Evolutionary conservation across 2,797 vertebrate species (phyloP), one percentile per base, ranked within the genome.

Genomic region (Neoniphon sammara): DNA sequence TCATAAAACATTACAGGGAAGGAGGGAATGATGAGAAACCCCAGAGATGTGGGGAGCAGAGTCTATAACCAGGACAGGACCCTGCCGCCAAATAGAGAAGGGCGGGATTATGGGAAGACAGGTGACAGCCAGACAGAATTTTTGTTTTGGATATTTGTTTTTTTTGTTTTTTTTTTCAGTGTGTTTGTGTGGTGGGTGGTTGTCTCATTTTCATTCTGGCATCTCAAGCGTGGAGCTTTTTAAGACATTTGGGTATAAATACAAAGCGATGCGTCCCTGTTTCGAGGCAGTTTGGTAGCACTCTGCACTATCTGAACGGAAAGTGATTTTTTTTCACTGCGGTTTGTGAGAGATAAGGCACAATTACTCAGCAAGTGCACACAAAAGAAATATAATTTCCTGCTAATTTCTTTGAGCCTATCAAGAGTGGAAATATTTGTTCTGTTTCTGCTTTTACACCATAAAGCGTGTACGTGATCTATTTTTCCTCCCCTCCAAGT

Each of bases 391-490:
- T 54, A 73, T 27, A 17, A 57, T 59, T 61, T 39, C 34, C 54
- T 23, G 20, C 56, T 52, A 73, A 71, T 70, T 61, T 54, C 55
- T 82, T 80, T 55, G 64, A 71, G 61, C 60, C 47, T 14, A 44
- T 69, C 7, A 53, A 70, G 58, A 60, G n/a, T 39, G 10, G 15
- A 58, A 80, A 68, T 42, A 8, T 61, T 66, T 7, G 52, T 30
- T 61, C 20, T 77, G 42, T 1, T 1, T 47, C n/a, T 60, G 30
- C 11, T 12, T 42, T 42, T 42, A 42, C 39, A 42, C 39, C 39
- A 42, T 42, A 3, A 2, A 14, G 39, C 14, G 39, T 42, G 9
- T 36, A 36, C 9, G 7, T 36, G 34, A 36, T 9, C 34, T 36
- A 1, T 9, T 36, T 7, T 36, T 36, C 9, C 1, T 31, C 31